A percentile compares a stretch with the other conserved stretches of the same genome.
Conservation (phyloP, 2,113 vertebrate species). For the Heterotilapia buettikoferi region DNA sequence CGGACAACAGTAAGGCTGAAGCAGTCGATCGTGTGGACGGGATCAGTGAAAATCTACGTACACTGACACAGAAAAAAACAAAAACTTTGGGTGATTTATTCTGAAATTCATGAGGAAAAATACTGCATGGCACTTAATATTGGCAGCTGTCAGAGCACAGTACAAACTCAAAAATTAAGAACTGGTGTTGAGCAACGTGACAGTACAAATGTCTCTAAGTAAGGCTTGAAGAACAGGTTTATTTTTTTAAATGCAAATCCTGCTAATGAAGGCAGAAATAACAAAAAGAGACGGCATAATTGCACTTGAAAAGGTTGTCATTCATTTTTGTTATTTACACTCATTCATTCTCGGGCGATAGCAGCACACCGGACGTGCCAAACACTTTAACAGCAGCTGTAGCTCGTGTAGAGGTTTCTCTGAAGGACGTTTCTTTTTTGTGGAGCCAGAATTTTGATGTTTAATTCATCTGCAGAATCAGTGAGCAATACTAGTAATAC, state of each 20-base stretch:
- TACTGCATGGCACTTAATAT: constrained; percentile 61
- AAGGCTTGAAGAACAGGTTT: constrained; percentile 12
- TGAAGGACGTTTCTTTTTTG: background rate
- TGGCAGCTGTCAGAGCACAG: constrained; percentile 45
- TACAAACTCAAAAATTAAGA: background rate
- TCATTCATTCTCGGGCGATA: background rate
- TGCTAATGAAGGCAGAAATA: constrained; percentile 23
- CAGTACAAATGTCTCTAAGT: constrained; percentile 9
- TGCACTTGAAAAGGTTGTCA: constrained; percentile 53
- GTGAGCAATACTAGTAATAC: rapidly evolving
- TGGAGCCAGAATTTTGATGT: background rate
- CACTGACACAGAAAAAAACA: background rate
- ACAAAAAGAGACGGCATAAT: constrained; percentile 51
- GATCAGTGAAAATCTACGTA: background rate
- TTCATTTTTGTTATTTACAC: constrained; percentile 38
- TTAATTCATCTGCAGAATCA: background rate
- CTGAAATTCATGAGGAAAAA: constrained; percentile 39
- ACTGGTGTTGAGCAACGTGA: background rate
- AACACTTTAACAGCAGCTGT: constrained; percentile 45
- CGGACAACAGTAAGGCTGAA: constrained; percentile 42
- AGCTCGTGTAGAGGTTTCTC: background rate
- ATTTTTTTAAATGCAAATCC: background rate
- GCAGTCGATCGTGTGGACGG: background rate
- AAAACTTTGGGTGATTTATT: constrained; percentile 42
- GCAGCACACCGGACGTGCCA: background rate